Evolutionary conservation across 2,113 vertebrate genomes (phyloP).

Genomic region (Clarias macrocephalus): DNA sequence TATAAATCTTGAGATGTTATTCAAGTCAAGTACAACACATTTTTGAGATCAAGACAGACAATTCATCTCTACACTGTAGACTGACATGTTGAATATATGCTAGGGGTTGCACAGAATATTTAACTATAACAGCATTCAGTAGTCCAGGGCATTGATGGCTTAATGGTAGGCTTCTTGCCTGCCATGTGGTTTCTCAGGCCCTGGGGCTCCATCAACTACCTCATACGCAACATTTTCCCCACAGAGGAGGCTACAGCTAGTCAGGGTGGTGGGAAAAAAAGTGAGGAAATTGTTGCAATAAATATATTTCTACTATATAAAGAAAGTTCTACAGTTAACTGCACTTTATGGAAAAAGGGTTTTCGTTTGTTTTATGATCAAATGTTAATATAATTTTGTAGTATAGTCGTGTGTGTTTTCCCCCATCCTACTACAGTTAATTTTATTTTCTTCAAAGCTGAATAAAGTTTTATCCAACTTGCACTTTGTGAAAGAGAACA

Average conservation of each 20-base stretch:
- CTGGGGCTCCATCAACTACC: too few relatives aligned
- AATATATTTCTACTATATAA: background rate
- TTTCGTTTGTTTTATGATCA: background rate
- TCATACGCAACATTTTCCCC: too few relatives aligned
- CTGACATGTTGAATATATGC: background rate
- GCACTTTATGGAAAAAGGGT: background rate
- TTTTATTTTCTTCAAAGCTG: background rate
- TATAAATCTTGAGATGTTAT: background rate
- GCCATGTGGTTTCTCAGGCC: too few relatives aligned
- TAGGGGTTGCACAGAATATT: slow-evolving; percentile 3
- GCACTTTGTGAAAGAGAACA: background rate
- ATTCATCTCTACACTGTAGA: background rate
- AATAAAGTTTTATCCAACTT: background rate
- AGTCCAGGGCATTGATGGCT: background rate
- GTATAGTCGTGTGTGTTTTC: background rate
- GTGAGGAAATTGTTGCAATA: background rate
- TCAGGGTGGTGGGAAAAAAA: background rate
- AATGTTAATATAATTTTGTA: background rate
- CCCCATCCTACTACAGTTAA: background rate
- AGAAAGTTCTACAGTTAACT: background rate
- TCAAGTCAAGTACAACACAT: background rate
- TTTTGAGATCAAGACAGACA: background rate
- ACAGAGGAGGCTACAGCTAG: background rate
- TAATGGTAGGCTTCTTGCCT: too few relatives aligned
- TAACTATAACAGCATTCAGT: background rate